Evolutionary conservation across 37 sponge, comb jelly and placozoan species (phyloP), one percentile per base, ranked within the genome.

Genomic region (Geodia barretti): DNA sequence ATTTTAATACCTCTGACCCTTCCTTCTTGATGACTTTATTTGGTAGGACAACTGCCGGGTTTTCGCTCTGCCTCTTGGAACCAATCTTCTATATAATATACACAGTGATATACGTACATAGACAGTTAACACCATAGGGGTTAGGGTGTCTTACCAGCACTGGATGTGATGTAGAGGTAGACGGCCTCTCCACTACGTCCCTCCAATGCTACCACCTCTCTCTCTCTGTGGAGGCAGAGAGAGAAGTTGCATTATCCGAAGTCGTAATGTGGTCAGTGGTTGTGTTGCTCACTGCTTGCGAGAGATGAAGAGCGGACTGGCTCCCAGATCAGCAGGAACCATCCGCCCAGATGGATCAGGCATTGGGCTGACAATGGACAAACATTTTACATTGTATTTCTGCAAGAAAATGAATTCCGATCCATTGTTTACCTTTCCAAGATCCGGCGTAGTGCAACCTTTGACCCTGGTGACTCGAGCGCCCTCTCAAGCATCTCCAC

Each of bases 351-450:
- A 47, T 14, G 54, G 54, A 47, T 47, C 54, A 47, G 54, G 54
- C 54, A 47, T 47, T 47, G 54, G 54, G 14, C 54, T 47, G 54
- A 7, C 7, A 47, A 47, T 7, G 14, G 54, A 47, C 54, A 47
- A 17, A 7, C 7, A 47, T 14, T 47, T 47, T 17, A 7, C 7
- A 47, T 14, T 14, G 14, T 47, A 14, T 47, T 14, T 47, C 54
- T 14, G 7, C 7, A 17, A 7, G 11, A 7, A 47, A 7, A 47
- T 47, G 11, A 47, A 14, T 47, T 14, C 54, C 75, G n/a, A 74
- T 74, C 4, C 54, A n/a, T n/a, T n/a, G n/a, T n/a, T n/a, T n/a
- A 82, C 82, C 82, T 86, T 58, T 86, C 86, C 17, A 86, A 43
- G n/a, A 86, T 86, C 28, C 86, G 39, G 32, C 70, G 58, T 0